Base-by-base conservation (phyloP, 2,113 vertebrate genomes). In the Austrofundulus limnaeus region DNA sequence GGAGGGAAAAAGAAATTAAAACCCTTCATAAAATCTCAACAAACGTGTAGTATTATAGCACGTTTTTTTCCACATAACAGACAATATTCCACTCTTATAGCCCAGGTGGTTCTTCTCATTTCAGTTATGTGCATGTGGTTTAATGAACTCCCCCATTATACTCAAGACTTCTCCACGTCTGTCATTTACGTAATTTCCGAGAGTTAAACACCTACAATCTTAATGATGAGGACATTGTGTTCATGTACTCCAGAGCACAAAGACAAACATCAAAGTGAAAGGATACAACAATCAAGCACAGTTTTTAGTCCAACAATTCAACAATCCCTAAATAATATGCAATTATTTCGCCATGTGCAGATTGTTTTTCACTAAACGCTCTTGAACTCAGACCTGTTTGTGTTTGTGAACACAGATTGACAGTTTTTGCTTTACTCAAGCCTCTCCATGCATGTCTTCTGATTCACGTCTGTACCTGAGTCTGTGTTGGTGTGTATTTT, bases 141-240 rank as follows among this genome's bases (percentile, higher is more conserved):
- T 46, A 15, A 67, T 63, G 72, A 9, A 3, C 37, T 1, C 0
- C 3, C 20, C 23, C 17, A 55, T 81, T 73, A 59, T 25, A 62
- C 31, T 50, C 46, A 41, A n/a, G 60, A 50, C 61, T 82, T 66
- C 51, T 0, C 48, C 46, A 31, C 34, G 3, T 55, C 21, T 21
- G 19, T 31, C 64, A 1, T 61, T 72, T 54, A 59, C 46, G 50
- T 72, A 24, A 70, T 76, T 55, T 70, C 58, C 53, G 15, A 0
- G 37, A 20, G 23, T 60, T 58, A 61, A 75, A 65, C 65, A 76
- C 54, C 34, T 55, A 62, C 59, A 63, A 61, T 75, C n/a, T 60
- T 43, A 52, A 56, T 50, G 21, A 56, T 12, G 14, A 51, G 55
- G 54, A 48, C 23, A 58, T 39, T 28, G 19, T 20, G 16, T 71